These are phyloP conservation scores for Tarsius wallacei DNA, from an alignment of 2,797 vertebrate species.

Conservation along the genomic window DNA sequence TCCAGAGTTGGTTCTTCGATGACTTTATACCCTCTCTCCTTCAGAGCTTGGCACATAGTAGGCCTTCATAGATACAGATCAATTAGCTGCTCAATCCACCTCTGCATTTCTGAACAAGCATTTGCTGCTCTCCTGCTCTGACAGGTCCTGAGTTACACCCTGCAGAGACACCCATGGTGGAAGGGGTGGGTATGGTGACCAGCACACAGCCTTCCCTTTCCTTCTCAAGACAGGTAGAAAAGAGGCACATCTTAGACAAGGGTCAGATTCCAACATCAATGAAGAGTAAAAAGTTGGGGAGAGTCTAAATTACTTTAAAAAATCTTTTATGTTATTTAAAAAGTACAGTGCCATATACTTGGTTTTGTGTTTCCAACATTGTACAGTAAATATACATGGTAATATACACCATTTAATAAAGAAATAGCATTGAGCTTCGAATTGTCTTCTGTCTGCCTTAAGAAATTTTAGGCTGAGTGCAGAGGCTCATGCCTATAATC, in stretches of 20 bases:
- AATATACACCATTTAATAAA: background rate
- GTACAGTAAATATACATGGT: background rate
- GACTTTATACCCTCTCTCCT: background rate
- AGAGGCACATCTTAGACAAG: background rate
- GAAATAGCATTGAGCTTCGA: background rate
- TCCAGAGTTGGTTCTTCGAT: background rate
- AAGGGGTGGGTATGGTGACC: too few species aligned
- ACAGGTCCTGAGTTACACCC: background rate
- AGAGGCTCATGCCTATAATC: too few species aligned
- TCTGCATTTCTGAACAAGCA: background rate
- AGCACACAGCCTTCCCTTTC: background rate
- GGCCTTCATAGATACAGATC: background rate
- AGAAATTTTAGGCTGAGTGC: background rate
- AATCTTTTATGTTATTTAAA: slow-evolving; percentile 1
- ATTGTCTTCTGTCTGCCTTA: background rate
- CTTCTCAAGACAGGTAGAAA: background rate
- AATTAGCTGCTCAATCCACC: background rate
- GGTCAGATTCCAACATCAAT: background rate
- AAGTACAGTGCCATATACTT: background rate
- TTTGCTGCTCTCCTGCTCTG: background rate
- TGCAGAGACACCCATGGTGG: background rate
- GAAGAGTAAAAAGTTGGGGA: background rate
- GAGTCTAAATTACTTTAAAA: background rate
- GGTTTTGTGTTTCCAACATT: background rate
- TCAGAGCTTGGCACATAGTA: background rate